These are phyloP conservation scores for Quadroppia sp. DNA, from an alignment of 2,888 invertebrate genomes.

Conservation along the genomic window DNA sequence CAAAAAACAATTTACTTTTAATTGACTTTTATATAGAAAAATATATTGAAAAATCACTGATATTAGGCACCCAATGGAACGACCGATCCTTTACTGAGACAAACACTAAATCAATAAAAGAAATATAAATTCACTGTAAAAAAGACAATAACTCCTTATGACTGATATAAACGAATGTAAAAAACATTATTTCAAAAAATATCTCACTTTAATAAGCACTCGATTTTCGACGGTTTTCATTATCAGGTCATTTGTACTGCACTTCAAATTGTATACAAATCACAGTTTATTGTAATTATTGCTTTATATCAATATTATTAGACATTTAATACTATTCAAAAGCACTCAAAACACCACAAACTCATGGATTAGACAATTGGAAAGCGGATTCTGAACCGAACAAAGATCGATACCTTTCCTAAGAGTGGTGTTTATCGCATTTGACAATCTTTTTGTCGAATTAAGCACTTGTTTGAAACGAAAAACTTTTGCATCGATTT, in stretches of 20 bases:
- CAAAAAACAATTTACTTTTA: not conserved
- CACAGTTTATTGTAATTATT: not conserved
- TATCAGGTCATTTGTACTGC: not conserved
- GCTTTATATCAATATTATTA: not conserved
- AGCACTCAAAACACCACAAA: not conserved
- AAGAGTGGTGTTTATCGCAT: not conserved
- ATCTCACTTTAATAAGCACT: not conserved
- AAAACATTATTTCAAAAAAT: constrained; percentile 10
- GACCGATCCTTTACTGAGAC: too few species aligned
- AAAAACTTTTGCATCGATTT: too few species aligned
- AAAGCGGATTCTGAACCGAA: too few species aligned
- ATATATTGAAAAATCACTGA: too few species aligned
- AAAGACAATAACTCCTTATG: not conserved
- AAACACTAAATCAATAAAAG: not conserved
- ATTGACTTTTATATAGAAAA: too few species aligned
- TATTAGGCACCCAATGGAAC: too few species aligned
- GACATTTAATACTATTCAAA: not conserved
- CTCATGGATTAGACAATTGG: not conserved
- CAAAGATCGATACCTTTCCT: not conserved
- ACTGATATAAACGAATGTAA: constrained; percentile 27
- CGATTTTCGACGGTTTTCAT: not conserved
- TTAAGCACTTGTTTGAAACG: too few species aligned
- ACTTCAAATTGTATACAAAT: not conserved
- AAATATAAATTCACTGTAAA: not conserved
- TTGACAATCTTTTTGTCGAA: too few species aligned